Evolutionary conservation across 2,888 invertebrate species (phyloP).

Genomic region (Cristatella mucedo): DNA sequence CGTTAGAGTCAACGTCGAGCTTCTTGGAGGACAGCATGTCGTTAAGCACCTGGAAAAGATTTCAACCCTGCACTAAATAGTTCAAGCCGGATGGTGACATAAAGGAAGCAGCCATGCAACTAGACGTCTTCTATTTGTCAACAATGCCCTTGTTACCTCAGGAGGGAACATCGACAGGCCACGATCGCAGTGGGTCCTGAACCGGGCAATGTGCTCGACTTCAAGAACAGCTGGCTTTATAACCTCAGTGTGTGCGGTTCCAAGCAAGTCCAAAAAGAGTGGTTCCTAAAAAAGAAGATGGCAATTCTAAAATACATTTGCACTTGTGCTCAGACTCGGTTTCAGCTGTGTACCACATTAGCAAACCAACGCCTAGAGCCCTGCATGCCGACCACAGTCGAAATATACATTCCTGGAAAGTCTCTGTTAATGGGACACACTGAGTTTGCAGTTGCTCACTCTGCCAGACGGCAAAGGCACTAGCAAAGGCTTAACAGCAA

Average conservation of each 20-base stretch:
- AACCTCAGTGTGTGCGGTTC: conserved; percentile 34
- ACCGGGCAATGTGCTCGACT: conserved; percentile 26
- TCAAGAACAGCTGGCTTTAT: conserved; percentile 31
- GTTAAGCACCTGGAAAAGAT: conserved; percentile 24
- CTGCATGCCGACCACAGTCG: too few species aligned
- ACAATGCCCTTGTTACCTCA: conserved; percentile 24
- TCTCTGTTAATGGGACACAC: too few species aligned
- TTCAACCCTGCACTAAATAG: too few species aligned
- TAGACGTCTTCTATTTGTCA: not conserved
- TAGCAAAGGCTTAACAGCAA: too few species aligned
- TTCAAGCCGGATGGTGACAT: conserved; percentile 8
- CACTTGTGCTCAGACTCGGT: too few species aligned
- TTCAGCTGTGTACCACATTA: too few species aligned
- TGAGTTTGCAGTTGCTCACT: too few species aligned
- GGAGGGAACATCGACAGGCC: conserved; percentile 34
- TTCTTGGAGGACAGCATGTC: conserved; percentile 22
- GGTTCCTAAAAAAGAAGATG: conserved; percentile 21
- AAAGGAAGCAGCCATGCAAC: not conserved
- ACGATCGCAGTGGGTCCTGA: conserved; percentile 22
- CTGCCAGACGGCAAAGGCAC: too few species aligned
- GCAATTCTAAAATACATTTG: not conserved
- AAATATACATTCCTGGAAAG: too few species aligned
- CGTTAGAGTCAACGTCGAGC: conserved; percentile 23
- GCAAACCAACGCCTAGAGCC: too few species aligned
- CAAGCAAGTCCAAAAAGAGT: conserved; percentile 30